These are phyloP conservation scores for Phaonia tiefii DNA, from an alignment of 2,888 invertebrate genomes.

Conservation along the genomic window DNA sequence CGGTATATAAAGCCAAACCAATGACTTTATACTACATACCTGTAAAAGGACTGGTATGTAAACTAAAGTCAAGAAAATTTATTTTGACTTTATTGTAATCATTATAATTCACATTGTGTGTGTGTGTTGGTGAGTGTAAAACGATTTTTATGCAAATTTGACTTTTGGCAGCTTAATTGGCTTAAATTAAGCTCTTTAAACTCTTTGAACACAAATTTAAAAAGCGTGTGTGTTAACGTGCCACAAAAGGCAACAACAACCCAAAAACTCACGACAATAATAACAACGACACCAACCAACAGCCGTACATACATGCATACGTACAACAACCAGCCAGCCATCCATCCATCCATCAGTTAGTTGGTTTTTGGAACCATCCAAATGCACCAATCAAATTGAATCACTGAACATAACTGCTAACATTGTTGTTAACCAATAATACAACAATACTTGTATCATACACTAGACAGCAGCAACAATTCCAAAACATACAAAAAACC, in stretches of 20 bases:
- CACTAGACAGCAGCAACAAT: conserved; percentile 20
- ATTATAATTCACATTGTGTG: conserved; percentile 21
- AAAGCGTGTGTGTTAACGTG: conserved; percentile 13
- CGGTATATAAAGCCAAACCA: not conserved
- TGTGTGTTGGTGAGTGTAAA: conserved; percentile 16
- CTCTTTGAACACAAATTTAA: conserved; percentile 23
- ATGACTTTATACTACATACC: not conserved
- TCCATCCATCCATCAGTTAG: not conserved
- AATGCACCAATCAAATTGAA: conserved; percentile 61
- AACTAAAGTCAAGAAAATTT: not conserved
- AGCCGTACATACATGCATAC: not conserved
- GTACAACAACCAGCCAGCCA: conserved; percentile 1
- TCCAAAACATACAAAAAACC: conserved; percentile 20
- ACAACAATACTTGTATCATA: no score
- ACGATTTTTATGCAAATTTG: conserved; percentile 65
- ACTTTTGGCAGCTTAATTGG: conserved; percentile 67
- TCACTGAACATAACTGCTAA: conserved; percentile 61
- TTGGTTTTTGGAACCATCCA: conserved; percentile 11
- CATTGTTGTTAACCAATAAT: conserved; percentile 64
- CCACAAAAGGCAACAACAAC: not conserved
- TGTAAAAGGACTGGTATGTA: not conserved
- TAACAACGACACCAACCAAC: not conserved
- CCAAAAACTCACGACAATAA: not conserved
- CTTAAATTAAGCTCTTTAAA: conserved; percentile 62
- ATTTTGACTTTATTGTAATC: not conserved